phyloP scores from a whole-genome alignment of 2,888 invertebrate genomes.

The Drosophila acutilabella region DNA sequence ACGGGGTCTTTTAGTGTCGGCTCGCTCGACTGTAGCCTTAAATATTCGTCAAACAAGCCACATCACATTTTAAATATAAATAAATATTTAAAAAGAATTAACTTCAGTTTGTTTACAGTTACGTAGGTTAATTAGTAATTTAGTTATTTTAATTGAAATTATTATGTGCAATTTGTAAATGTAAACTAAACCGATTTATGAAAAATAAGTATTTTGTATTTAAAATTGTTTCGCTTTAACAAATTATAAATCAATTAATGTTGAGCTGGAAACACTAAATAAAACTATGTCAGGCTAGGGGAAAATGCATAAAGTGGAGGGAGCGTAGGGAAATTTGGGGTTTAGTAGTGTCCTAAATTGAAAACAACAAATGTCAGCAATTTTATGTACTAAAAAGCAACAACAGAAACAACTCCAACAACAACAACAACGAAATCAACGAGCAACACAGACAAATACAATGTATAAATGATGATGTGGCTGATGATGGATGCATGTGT shows the following conservation, averaged over 20 bases:
- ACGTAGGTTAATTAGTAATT: background rate
- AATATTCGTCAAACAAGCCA: no score
- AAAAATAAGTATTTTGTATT: background rate
- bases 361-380: slow-evolving; percentile 77
- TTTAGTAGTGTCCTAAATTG: slow-evolving; percentile 60
- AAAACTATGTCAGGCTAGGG: background rate
- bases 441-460: slow-evolving; percentile 68
- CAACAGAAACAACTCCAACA: slow-evolving; percentile 17
- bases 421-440: slow-evolving; percentile 27
- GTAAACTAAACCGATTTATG: background rate
- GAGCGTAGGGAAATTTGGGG: slow-evolving; percentile 13
- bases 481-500: slow-evolving; percentile 72
- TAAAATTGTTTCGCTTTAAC: slow-evolving; percentile 56
- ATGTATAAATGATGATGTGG: slow-evolving; percentile 78
- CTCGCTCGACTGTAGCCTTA: no score
- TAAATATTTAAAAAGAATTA: background rate
- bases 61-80: background rate
- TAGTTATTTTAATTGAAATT: background rate
- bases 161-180: background rate
- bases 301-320: no score
- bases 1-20: no score
- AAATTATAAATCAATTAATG: slow-evolving; percentile 70
- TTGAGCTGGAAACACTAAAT: slow-evolving; percentile 13
- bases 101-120: background rate
- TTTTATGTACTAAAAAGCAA: slow-evolving; percentile 63